A percentile compares a stretch with the other conserved stretches of the same genome.
Conservation (phyloP, 2,113 vertebrate species). For the Caracal caracal region DNA sequence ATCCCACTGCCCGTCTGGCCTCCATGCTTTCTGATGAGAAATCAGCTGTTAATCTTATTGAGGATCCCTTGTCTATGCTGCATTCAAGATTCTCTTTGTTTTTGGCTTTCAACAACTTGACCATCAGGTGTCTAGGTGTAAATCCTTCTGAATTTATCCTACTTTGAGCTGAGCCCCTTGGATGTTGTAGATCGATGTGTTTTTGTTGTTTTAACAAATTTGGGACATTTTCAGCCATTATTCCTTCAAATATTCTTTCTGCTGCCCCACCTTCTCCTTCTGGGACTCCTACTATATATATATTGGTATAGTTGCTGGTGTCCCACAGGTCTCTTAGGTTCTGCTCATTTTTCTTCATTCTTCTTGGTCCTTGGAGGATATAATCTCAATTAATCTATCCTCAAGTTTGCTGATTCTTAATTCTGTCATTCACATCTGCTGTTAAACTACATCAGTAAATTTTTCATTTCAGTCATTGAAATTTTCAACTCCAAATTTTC, state of each 20-base stretch:
- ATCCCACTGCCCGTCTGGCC: neutral
- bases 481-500: conserved; percentile 52
- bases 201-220: conserved; percentile 10
- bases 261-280: neutral
- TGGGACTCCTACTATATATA: neutral
- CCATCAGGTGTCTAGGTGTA: neutral
- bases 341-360: neutral
- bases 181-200: neutral
- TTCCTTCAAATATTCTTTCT: conserved; percentile 28
- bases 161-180: neutral
- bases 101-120: conserved; percentile 26
- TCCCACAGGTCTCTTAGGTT: neutral
- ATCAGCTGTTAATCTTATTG: conserved; percentile 29
- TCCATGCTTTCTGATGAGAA: conserved; percentile 36
- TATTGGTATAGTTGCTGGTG: neutral
- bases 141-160: neutral
- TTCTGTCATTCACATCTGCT: neutral
- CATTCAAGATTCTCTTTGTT: conserved; percentile 28
- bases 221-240: neutral
- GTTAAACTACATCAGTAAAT: neutral
- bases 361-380: neutral
- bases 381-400: neutral
- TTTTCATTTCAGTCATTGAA: conserved; percentile 38
- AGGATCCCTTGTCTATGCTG: neutral
- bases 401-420: conserved; percentile 28